Evolutionary conservation across 2,888 invertebrate species (phyloP).

Genomic region (Pterobdella sp.): DNA sequence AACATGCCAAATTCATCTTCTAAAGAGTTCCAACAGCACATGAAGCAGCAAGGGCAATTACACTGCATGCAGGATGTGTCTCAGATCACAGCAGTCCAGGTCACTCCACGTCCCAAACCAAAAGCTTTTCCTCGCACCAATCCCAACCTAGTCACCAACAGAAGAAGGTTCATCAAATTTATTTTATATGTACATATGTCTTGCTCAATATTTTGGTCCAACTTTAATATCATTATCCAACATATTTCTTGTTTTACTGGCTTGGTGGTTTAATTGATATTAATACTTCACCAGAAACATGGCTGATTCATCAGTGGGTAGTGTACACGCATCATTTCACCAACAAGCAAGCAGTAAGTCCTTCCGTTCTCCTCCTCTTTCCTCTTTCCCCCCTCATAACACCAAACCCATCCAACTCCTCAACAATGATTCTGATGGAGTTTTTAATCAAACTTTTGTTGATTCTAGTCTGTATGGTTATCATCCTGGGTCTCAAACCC

Average conservation of each 20-base stretch:
- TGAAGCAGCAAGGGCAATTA: not conserved
- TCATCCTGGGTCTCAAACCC: conserved; percentile 28
- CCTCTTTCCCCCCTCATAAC: not conserved
- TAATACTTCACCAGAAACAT: not conserved
- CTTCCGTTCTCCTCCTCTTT: not conserved
- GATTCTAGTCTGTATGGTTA: conserved; percentile 27
- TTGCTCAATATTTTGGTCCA: no score
- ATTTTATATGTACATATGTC: not conserved
- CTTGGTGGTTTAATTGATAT: no score
- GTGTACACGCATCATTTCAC: not conserved
- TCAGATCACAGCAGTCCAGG: conserved; percentile 39
- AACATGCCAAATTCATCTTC: conserved; percentile 1
- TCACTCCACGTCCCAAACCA: conserved; percentile 43
- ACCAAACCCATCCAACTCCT: not conserved
- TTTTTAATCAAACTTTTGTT: conserved; percentile 26
- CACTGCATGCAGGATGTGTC: conserved; percentile 36
- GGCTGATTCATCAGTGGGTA: not conserved
- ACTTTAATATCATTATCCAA: not conserved
- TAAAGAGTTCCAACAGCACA: not conserved
- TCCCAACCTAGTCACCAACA: conserved; percentile 47
- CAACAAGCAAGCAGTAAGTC: conserved; percentile 2
- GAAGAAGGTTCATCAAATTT: conserved; percentile 36
- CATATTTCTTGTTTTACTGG: no score
- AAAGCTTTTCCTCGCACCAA: conserved; percentile 49
- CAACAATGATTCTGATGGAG: conserved; percentile 6